Base-by-base conservation (phyloP, 2,888 invertebrate genomes). In the Drosophila neonasuta region DNA sequence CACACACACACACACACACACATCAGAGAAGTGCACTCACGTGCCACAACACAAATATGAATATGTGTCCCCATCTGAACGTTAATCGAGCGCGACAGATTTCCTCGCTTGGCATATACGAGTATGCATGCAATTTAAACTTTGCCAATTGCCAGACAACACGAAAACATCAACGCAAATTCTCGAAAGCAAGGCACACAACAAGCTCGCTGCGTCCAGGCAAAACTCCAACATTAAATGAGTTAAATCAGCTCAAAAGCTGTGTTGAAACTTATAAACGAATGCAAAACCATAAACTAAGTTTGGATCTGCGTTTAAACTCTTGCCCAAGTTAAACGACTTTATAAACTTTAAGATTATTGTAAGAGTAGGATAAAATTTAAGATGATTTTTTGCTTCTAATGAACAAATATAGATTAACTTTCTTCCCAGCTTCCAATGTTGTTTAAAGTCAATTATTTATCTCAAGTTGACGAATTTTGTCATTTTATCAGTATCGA, bases 11-110 rank as follows among this genome's bases (percentile, higher is more conserved):
- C 8, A 11, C 15, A 42, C 8, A 11, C 15, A 42, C 29, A 39
- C 30, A 6, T 24, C 24, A 24, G 24, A 24, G 24, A 6, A 24
- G 24, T 24, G 20, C 20, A 20, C 20, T 20, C 20, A 20, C 20
- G 4, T 20, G 24, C 24, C 24, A 24, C 24, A 24, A 24, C 24
- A 24, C 24, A 6, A 24, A n/a, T 52, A 20, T 42, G 13, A 6
- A 17, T 44, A 39, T 57, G 24, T 50, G 32, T 42, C 29, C 29
- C 62, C 30, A 32, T 58, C 55, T 46, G 49, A 58, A 52, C 64
- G 75, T 77, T 79, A 79, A 80, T 80, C 78, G 77, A 71, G 73
- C 73, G 73, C 67, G 59, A 73, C 75, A 64, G 70, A 70, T 67
- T 77, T 65, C 34, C 52, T 39, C 29, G 41, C 55, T 56, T 48